Base-by-base conservation (phyloP, 1,140 invertebrate genomes). In the Aphelenchoides besseyi region DNA sequence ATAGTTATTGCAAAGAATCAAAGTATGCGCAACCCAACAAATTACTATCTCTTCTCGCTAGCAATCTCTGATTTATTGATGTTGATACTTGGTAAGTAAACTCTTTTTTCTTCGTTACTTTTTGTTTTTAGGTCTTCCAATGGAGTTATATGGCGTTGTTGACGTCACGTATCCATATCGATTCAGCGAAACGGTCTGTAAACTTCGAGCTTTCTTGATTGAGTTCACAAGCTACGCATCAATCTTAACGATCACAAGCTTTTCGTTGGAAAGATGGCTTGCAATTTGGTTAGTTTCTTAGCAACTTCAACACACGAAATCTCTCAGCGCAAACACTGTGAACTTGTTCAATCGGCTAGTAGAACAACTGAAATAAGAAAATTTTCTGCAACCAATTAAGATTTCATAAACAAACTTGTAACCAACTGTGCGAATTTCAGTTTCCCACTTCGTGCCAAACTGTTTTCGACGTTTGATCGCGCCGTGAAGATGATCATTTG, bases 1-100 rank as follows among this genome's bases (percentile, higher is more conserved):
- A 88, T 95, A 53, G 94, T 97, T 9, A 96, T 97, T 64, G 88
- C 90, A 29, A 88, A 90, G 74, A 95, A 95, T 85, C 91, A 91
- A 82, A 91, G 90, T 18, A 92, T 96, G 91, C 92, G 93, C 81
- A 93, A 91, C 0, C 91, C 92, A 0, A 89, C 89, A 32, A 96
- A 96, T 84, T 95, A 92, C 79, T 59, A 59, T 33, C 18, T 59
- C 5, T 59, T 59, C 55, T 8, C 18, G 82, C 87, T 98, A 79
- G 93, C 95, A 2, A 87, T 97, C 48, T 94, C 93, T 0, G 95
- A 98, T 59, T 33, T 59, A 12, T 33, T 59, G 55, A 59, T 59
- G 55, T 33, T 59, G 26, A 33, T 59, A 8, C 55, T 59, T 5
- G 55, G 37, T 41, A n/a, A 41, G 37, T 41, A 8, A 5, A 8